Base-by-base conservation (phyloP, 2,888 invertebrate genomes). In the Syrista parreyssii region DNA sequence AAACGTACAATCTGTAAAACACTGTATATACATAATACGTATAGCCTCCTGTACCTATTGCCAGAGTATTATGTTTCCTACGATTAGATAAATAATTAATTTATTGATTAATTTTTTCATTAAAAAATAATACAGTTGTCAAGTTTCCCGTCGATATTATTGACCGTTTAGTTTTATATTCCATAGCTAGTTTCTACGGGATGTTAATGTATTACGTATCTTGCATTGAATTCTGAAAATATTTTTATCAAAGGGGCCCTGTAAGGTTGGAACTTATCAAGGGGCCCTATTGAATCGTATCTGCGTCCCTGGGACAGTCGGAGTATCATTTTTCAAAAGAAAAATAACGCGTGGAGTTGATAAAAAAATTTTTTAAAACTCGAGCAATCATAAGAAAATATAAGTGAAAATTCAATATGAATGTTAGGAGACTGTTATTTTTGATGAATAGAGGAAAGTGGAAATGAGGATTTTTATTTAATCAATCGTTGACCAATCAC, bases 401-500 rank as follows among this genome's bases (percentile, higher is more conserved):
- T 12, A 71, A 32, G 31, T 15, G 12, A 12, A 33, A 71, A 71
- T 33, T 15, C 15, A 31, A 12, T 31, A 31, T 3, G 71, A 31
- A 71, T 55, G 23, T 55, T 55, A 55, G 23, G 55, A 23, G 32
- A 33, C 31, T 33, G 31, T 71, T 71, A 71, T 12, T 71, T 33
- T 32, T 12, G 71, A 71, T 12, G 15, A 71, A 32, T 71, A 12
- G 33, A 33, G 75, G 36, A 73, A 78, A 73, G 76, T 73, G 78
- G 71, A 55, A 77, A 73, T 76, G 75, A 79, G 79, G 80, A 79
- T 82, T 84, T 81, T 83, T 79, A 68, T 73, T 76, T 80, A 75
- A 76, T 80, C 72, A 75, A 79, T 78, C 80, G 68, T 68, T 78
- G 71, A 71, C 86, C 85, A 86, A 86, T 86, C 76, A 75, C 69